Evolutionary conservation across 2,113 vertebrate genomes (phyloP), one percentile per base, ranked within the genome.

Genomic region (Nettapus auritus): DNA sequence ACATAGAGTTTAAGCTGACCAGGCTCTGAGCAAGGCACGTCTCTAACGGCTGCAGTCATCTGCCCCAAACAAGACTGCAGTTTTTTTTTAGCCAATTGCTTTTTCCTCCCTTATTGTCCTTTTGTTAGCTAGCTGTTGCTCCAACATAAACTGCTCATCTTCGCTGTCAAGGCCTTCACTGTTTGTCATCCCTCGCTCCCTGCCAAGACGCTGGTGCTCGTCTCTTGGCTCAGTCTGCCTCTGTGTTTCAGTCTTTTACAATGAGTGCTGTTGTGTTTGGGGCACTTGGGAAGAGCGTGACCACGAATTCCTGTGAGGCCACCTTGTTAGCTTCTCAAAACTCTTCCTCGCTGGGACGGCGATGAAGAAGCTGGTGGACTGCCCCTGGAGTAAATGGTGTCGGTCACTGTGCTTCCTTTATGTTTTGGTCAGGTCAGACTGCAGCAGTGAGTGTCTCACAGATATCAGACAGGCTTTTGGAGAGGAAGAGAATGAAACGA

Each of bases 181-280:
- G 93, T 95, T 94, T 0, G 9, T 95, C 95, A 86, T 79, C 80
- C 73, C 85, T 91, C 34, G 1, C 83, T 64, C 66, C 88, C 68
- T 97, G 96, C 94, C 93, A 96, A 95, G 94, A 93, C 69, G 73
- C 66, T 86, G 60, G 64, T 96, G 91, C 94, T 96, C 80, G 79
- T 89, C 89, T 91, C 89, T 94, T 96, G 94, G 91, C 88, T 96
- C 82, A 68, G 64, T 38, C 36, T 66, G 71, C 73, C 52, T 80
- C 75, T 87, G 52, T 90, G 64, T 89, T 75, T 88, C 69, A 21
- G 57, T 36, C 22, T 55, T 48, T 90, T 33, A 88, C 89, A 96
- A 94, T 93, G 90, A 75, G 4, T 28, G 79, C 69, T 12, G 5
- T 96, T 96, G 79, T 96, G 66, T 67, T 56, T 79, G 44, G 21